Conservation (phyloP, 2,797 vertebrate genomes). For the Eospalax fontanierii region DNA sequence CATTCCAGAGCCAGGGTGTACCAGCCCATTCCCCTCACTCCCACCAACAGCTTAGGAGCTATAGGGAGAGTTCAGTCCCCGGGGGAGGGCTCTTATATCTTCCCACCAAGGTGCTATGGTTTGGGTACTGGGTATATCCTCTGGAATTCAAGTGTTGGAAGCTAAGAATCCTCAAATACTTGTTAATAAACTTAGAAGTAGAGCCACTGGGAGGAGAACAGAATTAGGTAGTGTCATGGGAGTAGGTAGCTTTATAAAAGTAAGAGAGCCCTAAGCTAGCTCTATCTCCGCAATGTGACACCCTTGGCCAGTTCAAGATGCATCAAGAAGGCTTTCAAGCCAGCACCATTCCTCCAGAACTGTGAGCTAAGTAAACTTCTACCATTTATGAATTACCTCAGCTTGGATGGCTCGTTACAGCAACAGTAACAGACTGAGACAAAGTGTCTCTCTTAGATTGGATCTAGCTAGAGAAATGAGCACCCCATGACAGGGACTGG, state of each 20-base stretch:
- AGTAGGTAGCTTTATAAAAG: background rate
- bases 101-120: background rate
- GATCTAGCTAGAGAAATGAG: background rate
- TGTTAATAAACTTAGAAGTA: background rate
- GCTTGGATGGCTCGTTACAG: background rate
- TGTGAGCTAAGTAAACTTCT: background rate
- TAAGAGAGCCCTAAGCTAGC: too few species aligned
- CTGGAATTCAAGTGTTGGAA: background rate
- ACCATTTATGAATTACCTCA: too few species aligned
- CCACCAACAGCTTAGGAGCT: background rate
- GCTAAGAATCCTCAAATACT: background rate
- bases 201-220: background rate
- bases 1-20: background rate
- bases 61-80: background rate
- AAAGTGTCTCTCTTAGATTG: background rate
- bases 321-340: background rate
- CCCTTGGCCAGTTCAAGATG: background rate
- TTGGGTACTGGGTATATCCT: background rate
- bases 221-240: background rate
- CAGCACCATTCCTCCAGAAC: background rate
- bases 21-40: background rate
- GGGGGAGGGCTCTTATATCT: background rate
- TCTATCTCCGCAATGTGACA: background rate
- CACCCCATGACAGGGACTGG: rapidly evolving
- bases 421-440: background rate